A percentile compares a stretch with the other conserved stretches of the same genome.
Evolutionary conservation across 2,797 vertebrate genomes (phyloP).

Genomic region (Epinephelus coioides): DNA sequence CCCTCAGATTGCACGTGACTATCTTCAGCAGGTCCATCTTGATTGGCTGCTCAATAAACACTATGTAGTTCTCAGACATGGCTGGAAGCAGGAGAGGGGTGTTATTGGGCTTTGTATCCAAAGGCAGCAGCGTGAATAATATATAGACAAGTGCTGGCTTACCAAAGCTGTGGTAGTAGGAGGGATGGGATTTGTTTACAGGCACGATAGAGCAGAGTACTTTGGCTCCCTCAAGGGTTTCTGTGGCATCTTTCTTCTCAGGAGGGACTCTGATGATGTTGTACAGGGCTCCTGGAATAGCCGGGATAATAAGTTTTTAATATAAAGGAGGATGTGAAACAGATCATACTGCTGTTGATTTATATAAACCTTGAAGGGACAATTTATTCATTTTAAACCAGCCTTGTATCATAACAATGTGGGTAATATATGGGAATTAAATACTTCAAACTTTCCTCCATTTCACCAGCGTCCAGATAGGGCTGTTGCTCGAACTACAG

Average conservation of each 20-base stretch:
- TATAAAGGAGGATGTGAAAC: background rate
- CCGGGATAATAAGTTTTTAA: background rate
- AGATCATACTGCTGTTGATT: background rate
- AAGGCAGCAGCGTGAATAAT: background rate
- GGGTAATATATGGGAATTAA: no score
- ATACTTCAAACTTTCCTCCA: no score
- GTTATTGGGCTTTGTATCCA: background rate
- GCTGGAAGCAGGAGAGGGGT: conserved; percentile 77
- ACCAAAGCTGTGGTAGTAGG: conserved; percentile 99
- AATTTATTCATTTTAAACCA: no score
- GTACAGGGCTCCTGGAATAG: conserved; percentile 88
- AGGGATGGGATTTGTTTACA: conserved; percentile 87
- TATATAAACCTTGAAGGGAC: background rate
- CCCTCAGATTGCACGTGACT: conserved; percentile 85
- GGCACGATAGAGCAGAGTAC: conserved; percentile 92
- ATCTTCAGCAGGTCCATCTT: conserved; percentile 92
- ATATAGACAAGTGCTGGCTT: conserved; percentile 46
- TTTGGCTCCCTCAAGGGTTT: conserved; percentile 88
- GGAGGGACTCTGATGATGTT: conserved; percentile 93
- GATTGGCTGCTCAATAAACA: conserved; percentile 95
- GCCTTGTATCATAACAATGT: no score
- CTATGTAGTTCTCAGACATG: conserved; percentile 95
- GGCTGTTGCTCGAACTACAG: no score
- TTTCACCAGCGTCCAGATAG: no score
- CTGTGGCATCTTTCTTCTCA: conserved; percentile 75